phyloP scores from a whole-genome alignment of 1,140 invertebrate genomes.

The Ostrea edulis region DNA sequence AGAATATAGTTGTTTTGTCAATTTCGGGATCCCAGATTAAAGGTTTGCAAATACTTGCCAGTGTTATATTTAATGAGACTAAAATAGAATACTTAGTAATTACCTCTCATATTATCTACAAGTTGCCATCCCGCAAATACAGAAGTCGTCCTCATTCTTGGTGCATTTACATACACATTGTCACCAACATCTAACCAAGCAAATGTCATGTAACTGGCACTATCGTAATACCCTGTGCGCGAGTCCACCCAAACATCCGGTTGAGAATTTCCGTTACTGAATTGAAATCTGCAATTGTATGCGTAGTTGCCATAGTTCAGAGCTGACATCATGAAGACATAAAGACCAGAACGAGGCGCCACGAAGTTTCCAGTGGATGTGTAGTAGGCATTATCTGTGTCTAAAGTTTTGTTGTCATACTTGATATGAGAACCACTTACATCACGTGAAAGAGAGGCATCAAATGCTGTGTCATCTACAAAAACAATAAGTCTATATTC shows the following conservation, averaged over 20 bases:
- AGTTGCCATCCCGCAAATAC: slow-evolving; percentile 1
- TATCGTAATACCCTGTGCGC: not conserved
- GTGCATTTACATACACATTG: not conserved
- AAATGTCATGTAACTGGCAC: not conserved
- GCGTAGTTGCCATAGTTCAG: not conserved
- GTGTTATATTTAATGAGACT: not conserved
- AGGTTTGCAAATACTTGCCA: no score
- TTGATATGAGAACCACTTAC: not conserved
- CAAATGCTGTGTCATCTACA: not conserved
- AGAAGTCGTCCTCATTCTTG: not conserved
- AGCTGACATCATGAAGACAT: not conserved
- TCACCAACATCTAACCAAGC: not conserved
- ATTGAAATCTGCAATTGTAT: not conserved
- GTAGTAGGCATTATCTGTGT: not conserved
- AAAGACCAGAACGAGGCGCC: slow-evolving; percentile 26
- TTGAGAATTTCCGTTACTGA: slow-evolving; percentile 3
- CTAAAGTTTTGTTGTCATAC: not conserved
- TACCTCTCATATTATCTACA: not conserved
- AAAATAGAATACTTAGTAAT: not conserved
- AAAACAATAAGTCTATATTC: no score
- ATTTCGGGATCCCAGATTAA: no score
- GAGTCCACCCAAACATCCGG: not conserved
- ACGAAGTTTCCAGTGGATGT: not conserved
- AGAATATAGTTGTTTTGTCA: no score
- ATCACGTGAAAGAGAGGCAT: not conserved